Evolutionary conservation across 2,113 vertebrate species (phyloP), one percentile per base, ranked within the genome.

Genomic region (Nerophis lumbriciformis): DNA sequence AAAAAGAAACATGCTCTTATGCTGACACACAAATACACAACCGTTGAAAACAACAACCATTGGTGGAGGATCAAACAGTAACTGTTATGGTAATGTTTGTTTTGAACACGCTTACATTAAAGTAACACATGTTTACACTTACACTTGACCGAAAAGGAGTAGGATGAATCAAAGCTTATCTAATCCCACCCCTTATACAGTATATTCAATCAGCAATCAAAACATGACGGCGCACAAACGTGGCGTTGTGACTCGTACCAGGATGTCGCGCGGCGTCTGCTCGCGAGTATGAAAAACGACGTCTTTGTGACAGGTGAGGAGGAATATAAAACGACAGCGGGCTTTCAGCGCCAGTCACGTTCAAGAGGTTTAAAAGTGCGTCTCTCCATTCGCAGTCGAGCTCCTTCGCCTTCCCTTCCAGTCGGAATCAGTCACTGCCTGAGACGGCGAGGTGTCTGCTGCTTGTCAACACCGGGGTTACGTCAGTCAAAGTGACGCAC

Each of bases 381-480:
- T 81, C 65, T 57, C 75, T 80, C 84, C 71, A 67, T 81, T 81
- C 80, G 70, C 58, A 82, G 82, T 79, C 68, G 81, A 68, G 69
- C 68, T 82, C 83, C 78, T 75, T 72, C 79, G 81, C 65, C 59
- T 71, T 79, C 81, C 73, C 66, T 69, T 80, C 76, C 76, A 64
- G 80, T 83, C 84, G 80, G 87, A 84, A 89, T 85, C 87, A 88
- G 84, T 89, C 85, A 89, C 82, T 77, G 86, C 84, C 75, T 85
- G 81, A 76, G 85, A 82, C 85, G 81, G 81, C 80, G 80, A 85
- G 84, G 84, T 87, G 87, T 88, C 87, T 89, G 87, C 80, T 81
- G 85, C 86, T 84, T 89, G 87, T 89, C 87, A 89, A 81, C 84
- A 80, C 80, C 79, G 67, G 78, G 87, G 87, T 88, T 86, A 83